Evolutionary conservation across 2,888 invertebrate genomes (phyloP), one percentile per base, ranked within the genome.

Genomic region (Morpho deidamia): DNA sequence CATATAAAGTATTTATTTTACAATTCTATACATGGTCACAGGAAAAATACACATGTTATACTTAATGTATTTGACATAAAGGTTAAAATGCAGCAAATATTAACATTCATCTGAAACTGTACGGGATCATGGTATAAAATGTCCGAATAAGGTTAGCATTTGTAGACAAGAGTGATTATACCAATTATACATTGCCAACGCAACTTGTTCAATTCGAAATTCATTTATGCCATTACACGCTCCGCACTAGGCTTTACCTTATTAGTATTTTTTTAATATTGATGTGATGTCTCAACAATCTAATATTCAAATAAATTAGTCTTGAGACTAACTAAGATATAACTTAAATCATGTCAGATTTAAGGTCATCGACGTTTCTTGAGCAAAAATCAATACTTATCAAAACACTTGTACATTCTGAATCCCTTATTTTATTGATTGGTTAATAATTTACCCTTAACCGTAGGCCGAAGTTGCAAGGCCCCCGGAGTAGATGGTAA

Each of bases 111-210:
- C 8, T 7, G 14, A 32, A 37, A 44, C 43, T 44, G 37, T 46
- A 49, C 23, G 49, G 44, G 58, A 54, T 54, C 47, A 51, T 55
- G 60, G 55, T 57, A 63, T 61, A 56, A 61, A 57, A 59, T 54
- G 35, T 50, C 63, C 58, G 50, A 61, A 64, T 63, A 64, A 51
- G 63, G 61, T 11, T 12, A n/a, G 50, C 53, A 58, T 61, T 64
- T 56, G 61, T 60, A 59, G 58, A 57, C 61, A 56, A 60, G 63
- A 58, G 44, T 52, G 56, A 61, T 61, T 61, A 64, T 57, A 60
- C 58, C 62, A 61, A 58, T 62, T 63, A 47, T 38, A 46, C 45
- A 56, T 58, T 51, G 46, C 57, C 43, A 46, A 46, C 14, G 53
- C 44, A 55, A 41, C 37, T 55, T 44, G 43, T 46, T 56, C 39